Conservation (phyloP, 2,888 invertebrate species). For the Altica lythri region DNA sequence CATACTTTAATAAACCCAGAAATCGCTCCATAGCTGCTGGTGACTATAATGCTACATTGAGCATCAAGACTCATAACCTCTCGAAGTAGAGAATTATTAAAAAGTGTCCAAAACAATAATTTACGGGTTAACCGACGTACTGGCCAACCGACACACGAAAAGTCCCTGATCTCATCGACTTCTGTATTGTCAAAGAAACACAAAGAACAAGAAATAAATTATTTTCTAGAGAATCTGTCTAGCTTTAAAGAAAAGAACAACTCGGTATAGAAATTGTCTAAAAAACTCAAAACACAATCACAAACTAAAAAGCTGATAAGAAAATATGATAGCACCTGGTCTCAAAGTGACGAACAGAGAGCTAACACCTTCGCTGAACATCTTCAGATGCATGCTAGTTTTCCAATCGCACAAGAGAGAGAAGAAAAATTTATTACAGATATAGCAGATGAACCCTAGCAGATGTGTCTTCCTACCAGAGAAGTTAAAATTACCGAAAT, state of each 20-base stretch:
- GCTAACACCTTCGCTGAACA: background rate
- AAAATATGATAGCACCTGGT: background rate
- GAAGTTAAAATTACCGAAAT: background rate
- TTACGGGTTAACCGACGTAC: background rate
- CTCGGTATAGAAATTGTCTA: background rate
- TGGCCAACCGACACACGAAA: background rate
- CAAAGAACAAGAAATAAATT: background rate
- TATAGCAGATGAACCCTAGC: background rate
- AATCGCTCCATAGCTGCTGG: no score
- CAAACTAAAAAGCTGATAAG: background rate
- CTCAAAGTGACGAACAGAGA: background rate
- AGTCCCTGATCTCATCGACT: background rate
- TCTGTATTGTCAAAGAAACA: background rate
- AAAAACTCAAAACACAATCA: background rate
- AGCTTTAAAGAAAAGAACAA: background rate
- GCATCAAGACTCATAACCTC: background rate
- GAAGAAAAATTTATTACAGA: background rate
- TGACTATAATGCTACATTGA: background rate
- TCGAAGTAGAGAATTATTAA: background rate
- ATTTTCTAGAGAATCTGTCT: background rate
- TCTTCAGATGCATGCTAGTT: background rate
- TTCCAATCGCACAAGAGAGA: background rate
- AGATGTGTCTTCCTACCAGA: background rate
- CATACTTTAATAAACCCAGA: no score
- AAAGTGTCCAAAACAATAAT: background rate